A percentile compares a stretch with the other conserved stretches of the same genome.
Evolutionary conservation across 2,113 vertebrate genomes (phyloP).

Genomic region (Corythornis vintsioides): DNA sequence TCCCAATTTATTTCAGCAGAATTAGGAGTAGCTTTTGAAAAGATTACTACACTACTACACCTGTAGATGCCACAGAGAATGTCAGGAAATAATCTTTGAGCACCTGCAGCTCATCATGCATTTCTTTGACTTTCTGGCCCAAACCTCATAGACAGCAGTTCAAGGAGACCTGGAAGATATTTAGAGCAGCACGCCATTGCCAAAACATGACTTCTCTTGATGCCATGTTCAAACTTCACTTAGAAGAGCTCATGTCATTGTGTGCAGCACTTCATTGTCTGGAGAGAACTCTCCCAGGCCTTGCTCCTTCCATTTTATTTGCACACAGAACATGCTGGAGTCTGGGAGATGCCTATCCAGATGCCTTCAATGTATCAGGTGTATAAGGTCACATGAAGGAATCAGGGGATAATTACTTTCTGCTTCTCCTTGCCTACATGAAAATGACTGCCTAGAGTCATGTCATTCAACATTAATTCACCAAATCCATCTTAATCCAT

Average conservation of each 20-base stretch:
- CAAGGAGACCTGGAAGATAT: neutral
- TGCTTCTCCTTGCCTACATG: neutral
- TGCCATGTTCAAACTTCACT: fast-evolving
- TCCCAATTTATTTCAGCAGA: neutral
- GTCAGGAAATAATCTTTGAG: neutral
- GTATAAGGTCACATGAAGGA: neutral
- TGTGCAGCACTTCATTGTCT: fast-evolving
- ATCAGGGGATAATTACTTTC: neutral
- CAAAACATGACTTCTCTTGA: neutral
- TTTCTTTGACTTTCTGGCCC: neutral
- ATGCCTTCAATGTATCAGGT: neutral
- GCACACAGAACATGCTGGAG: no score
- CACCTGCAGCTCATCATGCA: neutral
- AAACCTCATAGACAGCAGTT: fast-evolving
- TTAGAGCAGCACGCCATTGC: neutral
- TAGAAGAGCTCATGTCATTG: neutral
- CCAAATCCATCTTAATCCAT: neutral
- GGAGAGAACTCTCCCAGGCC: neutral
- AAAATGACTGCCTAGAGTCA: neutral
- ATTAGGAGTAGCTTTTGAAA: neutral
- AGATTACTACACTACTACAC: neutral
- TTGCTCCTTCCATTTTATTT: neutral
- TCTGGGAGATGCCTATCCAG: neutral
- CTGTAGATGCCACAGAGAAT: no score
- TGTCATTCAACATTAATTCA: neutral